Base-by-base conservation (phyloP, 2,888 invertebrate species). In the Nycteola revayana region DNA sequence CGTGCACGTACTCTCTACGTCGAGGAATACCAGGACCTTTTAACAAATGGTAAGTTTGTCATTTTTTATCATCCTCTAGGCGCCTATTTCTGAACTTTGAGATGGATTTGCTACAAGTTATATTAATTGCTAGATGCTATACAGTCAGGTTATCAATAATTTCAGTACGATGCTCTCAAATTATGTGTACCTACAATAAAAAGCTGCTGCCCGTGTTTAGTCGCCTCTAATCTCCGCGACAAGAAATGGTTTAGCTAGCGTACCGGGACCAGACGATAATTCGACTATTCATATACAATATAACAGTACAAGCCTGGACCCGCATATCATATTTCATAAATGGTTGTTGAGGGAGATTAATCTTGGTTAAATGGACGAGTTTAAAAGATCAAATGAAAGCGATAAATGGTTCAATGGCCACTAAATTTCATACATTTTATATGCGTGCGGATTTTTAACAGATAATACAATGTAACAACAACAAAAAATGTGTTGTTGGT, bases 1-100 rank as follows among this genome's bases (percentile, higher is more conserved):
- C 90, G 90, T 41, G 96, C 96, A 1, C 90, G 93, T 28, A 79
- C 90, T 10, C 85, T 90, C 50, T 94, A 91, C 66, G 62, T 91
- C 24, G 89, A 91, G 36, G 91, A 92, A 63, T 89, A 90, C 60
- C 75, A 86, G 32, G 75, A 86, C 40, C 79, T 69, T 48, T 25
- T 83, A 34, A 75, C 75, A 43, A 67, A 66, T 35, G 84, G 88
- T 83, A 49, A 57, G 61, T 51, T 18, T n/a, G n/a, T n/a, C n/a
- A n/a, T n/a, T n/a, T n/a, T n/a, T n/a, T n/a, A n/a, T n/a, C n/a
- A n/a, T n/a, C n/a, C n/a, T n/a, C n/a, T n/a, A n/a, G n/a, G n/a
- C n/a, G n/a, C n/a, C n/a, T n/a, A n/a, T n/a, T n/a, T n/a, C n/a
- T n/a, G n/a, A n/a, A n/a, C n/a, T n/a, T n/a, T n/a, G n/a, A n/a